Evolutionary conservation across 2,113 vertebrate species (phyloP), one percentile per base, ranked within the genome.

Genomic region (Suncus etruscus): DNA sequence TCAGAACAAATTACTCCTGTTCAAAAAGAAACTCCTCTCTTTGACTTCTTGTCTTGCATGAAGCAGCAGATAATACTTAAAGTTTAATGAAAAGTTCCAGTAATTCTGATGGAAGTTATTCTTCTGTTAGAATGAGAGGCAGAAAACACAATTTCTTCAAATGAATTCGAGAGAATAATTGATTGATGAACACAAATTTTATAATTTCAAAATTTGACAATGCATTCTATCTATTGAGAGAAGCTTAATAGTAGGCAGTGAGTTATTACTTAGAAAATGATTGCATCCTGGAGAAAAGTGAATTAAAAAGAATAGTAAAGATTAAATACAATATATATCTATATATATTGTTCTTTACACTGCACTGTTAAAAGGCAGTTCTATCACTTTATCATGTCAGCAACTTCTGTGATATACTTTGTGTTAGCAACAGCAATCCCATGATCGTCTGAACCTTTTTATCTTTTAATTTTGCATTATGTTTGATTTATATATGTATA

Each of bases 11-110:
- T 39, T 45, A 51, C 11, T 83, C 29, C n/a, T 79, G 15, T 24
- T 11, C 8, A 63, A 61, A 65, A 69, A 22, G n/a, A 1, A 14
- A 80, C 72, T 51, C 25, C 15, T 63, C 69, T n/a, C 47, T 47
- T 83, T 51, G 65, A 54, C 9, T 87, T 86, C 29, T 79, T 70
- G 8, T 65, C 2, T 83, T 85, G 25, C 39, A 6, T 68, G 39
- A 85, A 15, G 18, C 8, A 69, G 11, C 18, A n/a, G 25, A 14
- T 2, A 79, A 74, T 69, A 9, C 24, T 85, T 80, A 88, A 74
- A 73, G 61, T 84, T 61, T 79, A 73, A 69, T 74, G 48, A 75
- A 51, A 2, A 12, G 22, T 88, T 92, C 61, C 11, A 86, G 25
- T 75, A 69, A 25, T 48, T 81, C 32, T 90, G 63, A 32, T 32